Conservation (phyloP, 2,888 invertebrate genomes). For the Drosophila trichaetosa region DNA sequence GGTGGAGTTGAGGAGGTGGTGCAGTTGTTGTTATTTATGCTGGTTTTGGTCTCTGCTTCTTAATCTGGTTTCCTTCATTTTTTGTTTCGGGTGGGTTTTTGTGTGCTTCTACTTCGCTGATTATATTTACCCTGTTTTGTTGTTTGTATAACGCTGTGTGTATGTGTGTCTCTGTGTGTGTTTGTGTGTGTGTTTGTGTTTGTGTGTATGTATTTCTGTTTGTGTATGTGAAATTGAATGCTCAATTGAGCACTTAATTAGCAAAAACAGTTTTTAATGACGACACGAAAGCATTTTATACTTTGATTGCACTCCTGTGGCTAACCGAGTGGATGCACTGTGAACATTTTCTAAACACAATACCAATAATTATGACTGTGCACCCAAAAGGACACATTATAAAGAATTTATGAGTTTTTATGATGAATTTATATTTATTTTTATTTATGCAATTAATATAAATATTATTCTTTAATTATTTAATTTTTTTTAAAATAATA, state of each 20-base stretch:
- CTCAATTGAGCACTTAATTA: slow-evolving; percentile 82
- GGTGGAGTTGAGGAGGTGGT: too few relatives aligned
- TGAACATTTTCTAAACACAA: background rate
- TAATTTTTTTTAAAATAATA: background rate
- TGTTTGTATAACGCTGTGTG: slow-evolving; percentile 45
- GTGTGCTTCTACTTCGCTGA: slow-evolving; percentile 52
- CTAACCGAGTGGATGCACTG: slow-evolving; percentile 50
- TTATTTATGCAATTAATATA: background rate
- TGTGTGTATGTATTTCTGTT: slow-evolving; percentile 38
- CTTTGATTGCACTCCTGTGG: slow-evolving; percentile 58
- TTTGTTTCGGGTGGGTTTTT: slow-evolving; percentile 53
- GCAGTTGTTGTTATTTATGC: slow-evolving; percentile 57
- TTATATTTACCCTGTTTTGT: slow-evolving; percentile 65
- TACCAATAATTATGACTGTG: background rate
- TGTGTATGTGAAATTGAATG: slow-evolving; percentile 77
- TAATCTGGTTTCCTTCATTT: slow-evolving; percentile 47
- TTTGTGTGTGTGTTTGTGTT: slow-evolving; percentile 16
- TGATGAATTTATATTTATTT: background rate
- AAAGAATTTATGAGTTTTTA: too few relatives aligned
- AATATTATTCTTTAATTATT: too few relatives aligned
- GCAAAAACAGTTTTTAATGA: slow-evolving; percentile 82
- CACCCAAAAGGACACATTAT: background rate
- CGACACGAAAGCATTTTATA: slow-evolving; percentile 79
- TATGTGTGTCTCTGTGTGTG: slow-evolving; percentile 24
- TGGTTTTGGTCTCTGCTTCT: slow-evolving; percentile 41